Percentiles rank a stretch among this genome's conserved stretches.
Conservation (phyloP, 2,797 vertebrate species). For the Urophycis tenuis region DNA sequence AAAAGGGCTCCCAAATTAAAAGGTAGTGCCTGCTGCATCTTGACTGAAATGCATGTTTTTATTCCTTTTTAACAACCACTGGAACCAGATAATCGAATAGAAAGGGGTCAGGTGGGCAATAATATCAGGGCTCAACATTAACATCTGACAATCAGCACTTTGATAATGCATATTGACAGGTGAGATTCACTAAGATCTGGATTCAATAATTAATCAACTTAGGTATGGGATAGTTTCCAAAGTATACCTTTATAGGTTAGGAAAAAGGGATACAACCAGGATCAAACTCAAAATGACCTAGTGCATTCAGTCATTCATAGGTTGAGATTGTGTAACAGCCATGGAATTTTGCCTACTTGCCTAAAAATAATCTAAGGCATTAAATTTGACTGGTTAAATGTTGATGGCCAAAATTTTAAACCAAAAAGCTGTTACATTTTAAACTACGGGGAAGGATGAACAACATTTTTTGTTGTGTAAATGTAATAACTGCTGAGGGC, state of each 20-base stretch:
- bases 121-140: conserved; percentile 56
- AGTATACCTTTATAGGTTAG: conserved; percentile 1
- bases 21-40: conserved; percentile 40
- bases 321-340: not conserved
- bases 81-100: conserved; percentile 32
- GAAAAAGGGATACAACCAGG: not conserved
- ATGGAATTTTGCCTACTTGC: not conserved
- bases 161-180: not conserved
- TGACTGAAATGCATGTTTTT: conserved; percentile 35
- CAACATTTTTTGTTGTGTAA: conserved; percentile 33
- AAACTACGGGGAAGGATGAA: conserved; percentile 28
- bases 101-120: not conserved
- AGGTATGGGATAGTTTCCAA: not conserved
- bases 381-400: not conserved
- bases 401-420: conserved; percentile 26
- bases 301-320: not conserved
- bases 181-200: not conserved
- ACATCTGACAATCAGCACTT: conserved; percentile 17
- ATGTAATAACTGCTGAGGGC: conserved; percentile 49
- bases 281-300: not conserved
- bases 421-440: conserved; percentile 35
- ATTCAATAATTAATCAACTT: conserved; percentile 1
- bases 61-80: conserved; percentile 35
- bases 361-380: not conserved
- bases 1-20: conserved; percentile 39